Evolutionary conservation across 2,888 invertebrate genomes (phyloP).

Genomic region (Griposia aprilina): DNA sequence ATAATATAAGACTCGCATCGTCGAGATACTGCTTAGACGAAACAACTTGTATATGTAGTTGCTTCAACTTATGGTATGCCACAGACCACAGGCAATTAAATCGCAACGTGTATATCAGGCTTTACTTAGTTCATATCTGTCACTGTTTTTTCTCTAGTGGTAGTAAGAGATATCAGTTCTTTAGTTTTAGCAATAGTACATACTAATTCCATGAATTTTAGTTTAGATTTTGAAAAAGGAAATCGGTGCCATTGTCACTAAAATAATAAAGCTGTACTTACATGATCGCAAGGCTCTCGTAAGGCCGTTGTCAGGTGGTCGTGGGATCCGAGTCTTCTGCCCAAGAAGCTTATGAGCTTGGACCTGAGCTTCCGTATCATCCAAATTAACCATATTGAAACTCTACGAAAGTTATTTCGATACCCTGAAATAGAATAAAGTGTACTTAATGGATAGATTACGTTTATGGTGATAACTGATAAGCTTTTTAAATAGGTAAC

Average conservation of each 20-base stretch:
- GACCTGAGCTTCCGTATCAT: constrained; percentile 79
- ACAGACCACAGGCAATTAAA: too few relatives aligned
- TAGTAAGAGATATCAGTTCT: too few relatives aligned
- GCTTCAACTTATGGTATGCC: too few relatives aligned
- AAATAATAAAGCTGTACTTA: constrained; percentile 72
- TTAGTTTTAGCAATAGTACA: too few relatives aligned
- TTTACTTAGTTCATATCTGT: too few relatives aligned
- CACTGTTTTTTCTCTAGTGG: not conserved
- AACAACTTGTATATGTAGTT: too few relatives aligned
- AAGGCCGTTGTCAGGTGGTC: constrained; percentile 78
- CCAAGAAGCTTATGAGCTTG: constrained; percentile 86
- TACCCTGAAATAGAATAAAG: constrained; percentile 46
- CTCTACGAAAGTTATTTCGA: not conserved
- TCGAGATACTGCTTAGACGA: too few relatives aligned
- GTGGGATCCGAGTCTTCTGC: constrained; percentile 75
- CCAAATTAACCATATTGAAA: constrained; percentile 70
- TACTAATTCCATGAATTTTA: too few relatives aligned
- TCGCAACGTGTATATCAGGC: too few relatives aligned
- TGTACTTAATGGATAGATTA: not conserved
- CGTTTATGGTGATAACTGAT: not conserved
- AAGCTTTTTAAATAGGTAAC: not conserved
- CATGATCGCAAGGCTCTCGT: constrained; percentile 83
- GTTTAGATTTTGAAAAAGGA: too few relatives aligned
- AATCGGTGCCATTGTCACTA: not conserved
- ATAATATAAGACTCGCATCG: too few relatives aligned